phyloP scores from a whole-genome alignment of 2,797 vertebrate species.

The Diplodus sargus region DNA sequence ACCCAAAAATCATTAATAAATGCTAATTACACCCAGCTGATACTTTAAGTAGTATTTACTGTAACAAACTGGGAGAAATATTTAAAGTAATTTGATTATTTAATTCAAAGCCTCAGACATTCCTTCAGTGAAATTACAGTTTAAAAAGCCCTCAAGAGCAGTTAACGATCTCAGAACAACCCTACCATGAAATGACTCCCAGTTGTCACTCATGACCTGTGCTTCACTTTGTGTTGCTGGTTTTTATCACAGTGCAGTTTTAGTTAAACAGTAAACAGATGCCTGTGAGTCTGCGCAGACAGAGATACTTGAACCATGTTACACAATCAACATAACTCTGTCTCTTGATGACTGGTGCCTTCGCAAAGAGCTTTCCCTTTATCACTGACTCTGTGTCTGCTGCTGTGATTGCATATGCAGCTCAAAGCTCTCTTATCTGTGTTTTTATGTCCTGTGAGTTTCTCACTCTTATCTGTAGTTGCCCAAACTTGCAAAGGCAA shows the following conservation, averaged over 20 bases:
- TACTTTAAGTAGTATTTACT: background rate
- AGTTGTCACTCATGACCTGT: conserved; percentile 66
- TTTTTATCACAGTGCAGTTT: conserved; percentile 70
- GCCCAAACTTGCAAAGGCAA: conserved; percentile 55
- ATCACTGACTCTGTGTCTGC: conserved; percentile 64
- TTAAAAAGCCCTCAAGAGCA: conserved; percentile 34
- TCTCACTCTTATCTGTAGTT: conserved; percentile 70
- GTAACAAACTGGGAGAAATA: background rate
- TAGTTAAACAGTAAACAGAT: conserved; percentile 83
- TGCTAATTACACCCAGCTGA: conserved; percentile 11
- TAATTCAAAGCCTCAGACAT: background rate
- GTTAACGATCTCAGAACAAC: conserved; percentile 54
- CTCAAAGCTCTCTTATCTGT: conserved; percentile 68
- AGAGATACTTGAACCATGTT: conserved; percentile 70
- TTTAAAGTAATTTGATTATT: conserved; percentile 8
- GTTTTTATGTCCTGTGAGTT: conserved; percentile 45
- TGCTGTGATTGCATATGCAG: conserved; percentile 61
- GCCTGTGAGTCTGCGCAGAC: conserved; percentile 66
- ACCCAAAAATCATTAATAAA: background rate
- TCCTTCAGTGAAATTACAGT: conserved; percentile 14
- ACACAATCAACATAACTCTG: conserved; percentile 66
- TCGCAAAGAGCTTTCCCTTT: conserved; percentile 58
- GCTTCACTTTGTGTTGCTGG: conserved; percentile 64
- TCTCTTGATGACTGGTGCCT: conserved; percentile 57
- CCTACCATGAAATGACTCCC: conserved; percentile 71